Percentiles rank a stretch among this genome's conserved stretches.
Evolutionary conservation across 1,140 invertebrate species (phyloP).

Genomic region (Sinonovacula constricta): DNA sequence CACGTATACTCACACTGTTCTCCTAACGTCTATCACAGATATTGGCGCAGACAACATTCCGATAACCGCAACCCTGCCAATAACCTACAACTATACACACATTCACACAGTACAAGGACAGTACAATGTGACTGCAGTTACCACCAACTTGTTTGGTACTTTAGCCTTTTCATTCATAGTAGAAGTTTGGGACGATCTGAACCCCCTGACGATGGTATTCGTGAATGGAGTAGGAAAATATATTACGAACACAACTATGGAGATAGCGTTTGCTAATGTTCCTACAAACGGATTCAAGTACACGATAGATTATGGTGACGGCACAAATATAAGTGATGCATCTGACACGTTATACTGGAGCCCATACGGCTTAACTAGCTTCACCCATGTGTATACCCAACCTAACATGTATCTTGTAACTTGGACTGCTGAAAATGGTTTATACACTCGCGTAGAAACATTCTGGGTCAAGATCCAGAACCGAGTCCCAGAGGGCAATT

Average conservation of each 20-base stretch:
- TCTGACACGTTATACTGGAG: not conserved
- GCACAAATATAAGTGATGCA: not conserved
- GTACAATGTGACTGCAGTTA: conserved; percentile 4
- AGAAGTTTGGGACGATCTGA: conserved; percentile 28
- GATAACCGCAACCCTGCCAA: not conserved
- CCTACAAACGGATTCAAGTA: conserved; percentile 42
- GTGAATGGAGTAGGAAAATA: conserved; percentile 37
- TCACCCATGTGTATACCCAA: conserved; percentile 19
- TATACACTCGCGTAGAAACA: not conserved
- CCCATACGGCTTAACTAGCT: conserved; percentile 1
- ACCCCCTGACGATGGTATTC: conserved; percentile 8
- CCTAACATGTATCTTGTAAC: conserved; percentile 14
- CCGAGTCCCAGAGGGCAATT: conserved; percentile 11
- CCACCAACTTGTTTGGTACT: conserved; percentile 10
- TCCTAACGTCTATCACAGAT: not conserved
- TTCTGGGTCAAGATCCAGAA: conserved; percentile 34
- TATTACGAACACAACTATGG: conserved; percentile 28
- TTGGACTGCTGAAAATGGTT: conserved; percentile 32
- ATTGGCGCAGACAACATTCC: no score
- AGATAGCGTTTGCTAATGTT: conserved; percentile 24
- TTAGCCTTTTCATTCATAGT: not conserved
- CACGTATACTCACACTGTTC: not conserved
- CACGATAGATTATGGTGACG: conserved; percentile 37
- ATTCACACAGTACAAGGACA: conserved; percentile 32
- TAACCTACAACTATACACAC: conserved; percentile 2